Base-by-base conservation (phyloP, 1,140 invertebrate genomes). In the Pinna nobilis region DNA sequence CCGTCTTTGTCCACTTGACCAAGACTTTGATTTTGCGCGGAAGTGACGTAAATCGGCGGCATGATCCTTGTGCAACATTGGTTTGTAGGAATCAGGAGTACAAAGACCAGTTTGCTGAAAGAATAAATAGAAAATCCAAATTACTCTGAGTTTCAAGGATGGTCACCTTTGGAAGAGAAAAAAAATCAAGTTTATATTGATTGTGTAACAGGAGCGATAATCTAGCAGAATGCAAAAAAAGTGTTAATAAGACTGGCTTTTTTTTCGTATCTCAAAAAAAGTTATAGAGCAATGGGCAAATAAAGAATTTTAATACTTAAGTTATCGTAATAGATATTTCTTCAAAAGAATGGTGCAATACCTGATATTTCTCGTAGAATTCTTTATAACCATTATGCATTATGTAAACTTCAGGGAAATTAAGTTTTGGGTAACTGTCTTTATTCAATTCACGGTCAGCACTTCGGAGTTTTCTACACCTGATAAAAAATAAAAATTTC, bases 381-480 rank as follows among this genome's bases (percentile, higher is more conserved):
- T 92, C 91, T 79, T 96, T 93, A 90, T 99, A 99, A 6, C 98
- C 98, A 1, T 95, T 95, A 82, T 97, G 93, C 4, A 99, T 91
- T 0, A 99, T 89, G 86, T 99, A 99, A 7, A 98, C 89, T 87
- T 99, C 97, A 0, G 97, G 97, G 90, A 97, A 98, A 81, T 94
- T 91, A 0, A 99, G 90, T 0, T 91, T 90, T 0, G 98, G 98
- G 88, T 99, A 99, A 51, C 90, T 90, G 39, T 94, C 92, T 50
- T 92, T 92, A 84, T 99, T 97, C 7, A 91, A 85, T 47, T 92
- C 90, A 1, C 98, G 91, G 88, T 99, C 98, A 18, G 92, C 89
- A 53, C 94, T 93, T 0, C 98, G 91, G 5, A 99, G 32, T 15
- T 63, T 63, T 41, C 59, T 20, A 28, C 39, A 63, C 59, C 59